A percentile compares a stretch with the other conserved stretches of the same genome.
Evolutionary conservation across 23 tunicate species (phyloP).

Genomic region (Styela clava): DNA sequence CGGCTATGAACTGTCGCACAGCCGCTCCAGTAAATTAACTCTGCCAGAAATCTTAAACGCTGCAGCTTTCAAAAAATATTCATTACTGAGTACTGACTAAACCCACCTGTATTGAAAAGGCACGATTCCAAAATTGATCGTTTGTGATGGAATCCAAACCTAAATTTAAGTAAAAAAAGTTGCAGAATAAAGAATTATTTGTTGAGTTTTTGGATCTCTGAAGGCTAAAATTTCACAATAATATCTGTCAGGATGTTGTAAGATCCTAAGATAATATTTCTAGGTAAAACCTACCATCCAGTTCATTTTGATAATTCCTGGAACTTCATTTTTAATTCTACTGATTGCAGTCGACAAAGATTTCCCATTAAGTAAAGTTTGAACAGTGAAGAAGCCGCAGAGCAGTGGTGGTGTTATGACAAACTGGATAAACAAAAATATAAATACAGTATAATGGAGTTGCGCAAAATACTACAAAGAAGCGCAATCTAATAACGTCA

Average conservation of each 20-base stretch:
- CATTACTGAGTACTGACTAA: no score
- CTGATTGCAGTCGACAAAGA: conserved; percentile 26
- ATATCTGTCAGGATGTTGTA: no score
- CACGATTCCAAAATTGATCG: conserved; percentile 36
- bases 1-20: no score
- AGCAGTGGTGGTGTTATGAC: conserved; percentile 32
- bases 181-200: neutral
- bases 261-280: no score
- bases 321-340: conserved; percentile 11
- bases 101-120: conserved; percentile 47
- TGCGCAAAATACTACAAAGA: no score
- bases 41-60: no score
- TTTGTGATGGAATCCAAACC: conserved; percentile 57
- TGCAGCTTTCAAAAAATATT: no score
- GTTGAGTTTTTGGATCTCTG: no score
- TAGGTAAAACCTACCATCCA: conserved; percentile 50
- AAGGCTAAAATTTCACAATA: neutral
- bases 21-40: no score
- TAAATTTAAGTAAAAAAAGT: neutral
- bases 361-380: conserved; percentile 42
- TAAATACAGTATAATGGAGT: no score
- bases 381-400: conserved; percentile 31
- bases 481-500: no score
- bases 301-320: conserved; percentile 17
- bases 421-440: neutral